Base-by-base conservation (phyloP, 2,888 invertebrate species). In the Argyresthia albistria region DNA sequence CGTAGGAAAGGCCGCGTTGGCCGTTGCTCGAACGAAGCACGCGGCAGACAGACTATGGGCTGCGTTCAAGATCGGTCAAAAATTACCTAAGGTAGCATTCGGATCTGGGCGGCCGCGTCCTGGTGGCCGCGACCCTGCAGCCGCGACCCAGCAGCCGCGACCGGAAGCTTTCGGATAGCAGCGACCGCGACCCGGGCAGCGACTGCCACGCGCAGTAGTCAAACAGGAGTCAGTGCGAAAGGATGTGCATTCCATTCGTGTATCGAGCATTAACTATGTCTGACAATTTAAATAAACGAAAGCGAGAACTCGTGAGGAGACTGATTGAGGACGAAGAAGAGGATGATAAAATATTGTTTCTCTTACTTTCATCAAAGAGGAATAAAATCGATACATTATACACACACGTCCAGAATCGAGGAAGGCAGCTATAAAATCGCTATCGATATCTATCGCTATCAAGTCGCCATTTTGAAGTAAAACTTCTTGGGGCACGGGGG, bases 111-210 rank as follows among this genome's bases (percentile, higher is more conserved):
- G 42, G 42, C 39, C 49, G 36, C 37, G 11, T 7, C 37, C n/a
- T 14, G 49, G 49, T 37, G 49, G 52, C 47, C 47, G 52, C 47
- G 11, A 35, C 47, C 47, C 52, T 25, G 35, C 16, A 47, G 35
- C 48, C 47, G 46, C 46, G 52, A n/a, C n/a, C 52, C 35, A 15
- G 25, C 46, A 46, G 52, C 37, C 52, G 52, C 46, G 46, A 37
- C 52, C 14, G 39, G 52, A 14, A 37, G 37, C 52, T 42, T 42
- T 52, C 52, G 52, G 46, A 52, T 52, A 52, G 52, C 37, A 52
- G 52, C 52, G 46, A 14, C 52, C 52, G 52, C 52, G 37, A 37
- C 52, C 52, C 52, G n/a, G 52, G 52, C 47, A 52, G 52, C 52
- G 52, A 52, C 52, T 52, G 52, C 52, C 52, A 46, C 51, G 46